A percentile compares a stretch with the other conserved stretches of the same genome.
Conservation (phyloP, 2,888 invertebrate species). For the Hyposoter didymator region DNA sequence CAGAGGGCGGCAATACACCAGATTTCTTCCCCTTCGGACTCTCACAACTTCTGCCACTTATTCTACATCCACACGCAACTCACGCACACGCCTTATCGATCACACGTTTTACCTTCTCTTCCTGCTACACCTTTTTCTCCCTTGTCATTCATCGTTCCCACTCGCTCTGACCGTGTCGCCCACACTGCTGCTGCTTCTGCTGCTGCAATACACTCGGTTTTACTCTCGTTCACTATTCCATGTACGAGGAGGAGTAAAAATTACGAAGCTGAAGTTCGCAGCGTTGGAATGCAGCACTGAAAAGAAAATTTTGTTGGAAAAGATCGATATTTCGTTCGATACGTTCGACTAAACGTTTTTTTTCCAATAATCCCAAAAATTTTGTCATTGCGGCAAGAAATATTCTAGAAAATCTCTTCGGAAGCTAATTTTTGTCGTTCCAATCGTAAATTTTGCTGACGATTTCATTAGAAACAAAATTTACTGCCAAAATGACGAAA, state of each 20-base stretch:
- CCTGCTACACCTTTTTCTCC: background rate
- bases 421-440: too few relatives aligned
- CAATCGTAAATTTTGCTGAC: too few relatives aligned
- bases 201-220: background rate
- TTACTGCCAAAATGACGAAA: too few relatives aligned
- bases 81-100: constrained; percentile 64
- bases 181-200: too few relatives aligned
- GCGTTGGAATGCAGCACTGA: too few relatives aligned
- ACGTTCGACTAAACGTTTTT: too few relatives aligned
- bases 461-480: too few relatives aligned
- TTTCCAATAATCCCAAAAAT: too few relatives aligned
- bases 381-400: too few relatives aligned
- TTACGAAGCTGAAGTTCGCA: background rate
- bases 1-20: background rate
- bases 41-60: constrained; percentile 48
- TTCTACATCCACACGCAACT: constrained; percentile 61
- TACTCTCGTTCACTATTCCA: background rate
- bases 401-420: too few relatives aligned
- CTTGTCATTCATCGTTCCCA: constrained; percentile 13
- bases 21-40: background rate
- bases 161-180: constrained; percentile 1
- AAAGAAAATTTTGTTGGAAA: too few relatives aligned
- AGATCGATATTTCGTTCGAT: too few relatives aligned
- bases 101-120: constrained; percentile 34
- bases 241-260: background rate